A percentile compares a stretch with the other conserved stretches of the same genome.
Evolutionary conservation across 2,113 vertebrate species (phyloP).

Genomic region (Stigmatopora nigra): DNA sequence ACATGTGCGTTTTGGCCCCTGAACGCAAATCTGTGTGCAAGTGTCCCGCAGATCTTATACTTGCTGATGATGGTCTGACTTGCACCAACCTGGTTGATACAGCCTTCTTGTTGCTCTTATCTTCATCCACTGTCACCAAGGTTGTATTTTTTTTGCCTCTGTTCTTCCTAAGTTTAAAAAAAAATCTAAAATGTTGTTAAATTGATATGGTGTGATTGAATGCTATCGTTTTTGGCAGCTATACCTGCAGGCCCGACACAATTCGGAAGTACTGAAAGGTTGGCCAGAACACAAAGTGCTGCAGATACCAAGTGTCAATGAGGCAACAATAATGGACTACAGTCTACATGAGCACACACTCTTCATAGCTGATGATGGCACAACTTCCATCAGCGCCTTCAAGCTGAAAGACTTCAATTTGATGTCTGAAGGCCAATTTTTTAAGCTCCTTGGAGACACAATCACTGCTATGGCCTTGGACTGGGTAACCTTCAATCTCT

Average conservation of each 20-base stretch:
- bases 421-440: slow-evolving; percentile 53
- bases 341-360: slow-evolving; percentile 65
- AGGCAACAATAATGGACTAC: slow-evolving; percentile 73
- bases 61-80: slow-evolving; percentile 64
- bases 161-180: background rate
- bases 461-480: slow-evolving; percentile 77
- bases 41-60: slow-evolving; percentile 67
- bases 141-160: slow-evolving; percentile 36
- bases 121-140: slow-evolving; percentile 67
- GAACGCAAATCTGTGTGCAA: slow-evolving; percentile 70
- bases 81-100: slow-evolving; percentile 70
- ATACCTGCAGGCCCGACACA: slow-evolving; percentile 70
- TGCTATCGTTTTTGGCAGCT: slow-evolving; percentile 58
- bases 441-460: slow-evolving; percentile 62
- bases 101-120: slow-evolving; percentile 71
- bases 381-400: slow-evolving; percentile 64
- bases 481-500: slow-evolving; percentile 80
- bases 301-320: slow-evolving; percentile 64
- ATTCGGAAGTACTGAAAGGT: slow-evolving; percentile 35
- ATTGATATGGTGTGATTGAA: background rate
- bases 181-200: background rate
- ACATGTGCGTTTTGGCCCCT: slow-evolving; percentile 78
- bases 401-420: slow-evolving; percentile 63
- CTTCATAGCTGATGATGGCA: slow-evolving; percentile 69
- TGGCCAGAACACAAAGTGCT: slow-evolving; percentile 72